A percentile compares a stretch with the other conserved stretches of the same genome.
These are phyloP conservation scores for Anolis apletophallus DNA, from an alignment of 2,797 vertebrate species.

Conservation along the genomic window DNA sequence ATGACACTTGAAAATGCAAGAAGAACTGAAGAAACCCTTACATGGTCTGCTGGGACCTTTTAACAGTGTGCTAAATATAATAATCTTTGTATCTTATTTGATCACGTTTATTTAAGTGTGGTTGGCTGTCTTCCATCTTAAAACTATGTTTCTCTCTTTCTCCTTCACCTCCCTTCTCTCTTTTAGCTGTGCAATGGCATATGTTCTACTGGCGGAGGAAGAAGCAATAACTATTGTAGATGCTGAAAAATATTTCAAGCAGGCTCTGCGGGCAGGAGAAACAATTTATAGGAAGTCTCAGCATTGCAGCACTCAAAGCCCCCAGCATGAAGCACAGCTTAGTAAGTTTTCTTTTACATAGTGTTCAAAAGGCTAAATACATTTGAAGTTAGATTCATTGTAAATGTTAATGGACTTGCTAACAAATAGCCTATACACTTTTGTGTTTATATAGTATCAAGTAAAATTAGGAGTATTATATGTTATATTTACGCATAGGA, in stretches of 20 bases:
- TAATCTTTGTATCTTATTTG: not conserved
- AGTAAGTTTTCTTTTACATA: conserved; percentile 73
- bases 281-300: conserved; percentile 82
- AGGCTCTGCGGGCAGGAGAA: conserved; percentile 93
- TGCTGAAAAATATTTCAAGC: conserved; percentile 95
- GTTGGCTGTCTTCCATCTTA: not conserved
- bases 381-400: not conserved
- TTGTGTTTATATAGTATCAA: not conserved
- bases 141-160: not conserved
- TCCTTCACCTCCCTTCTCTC: conserved; percentile 43
- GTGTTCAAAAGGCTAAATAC: not conserved
- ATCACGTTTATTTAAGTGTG: not conserved
- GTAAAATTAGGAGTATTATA: not conserved
- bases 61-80: not conserved
- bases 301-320: conserved; percentile 81
- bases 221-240: conserved; percentile 97
- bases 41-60: not conserved
- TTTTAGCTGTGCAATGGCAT: conserved; percentile 91
- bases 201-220: conserved; percentile 96
- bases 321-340: conserved; percentile 84
- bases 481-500: not conserved
- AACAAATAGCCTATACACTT: no score
- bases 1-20: no score
- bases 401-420: not conserved
- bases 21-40: no score